Evolutionary conservation across 2,113 vertebrate species (phyloP).

Genomic region (Lamprologus callipterus): DNA sequence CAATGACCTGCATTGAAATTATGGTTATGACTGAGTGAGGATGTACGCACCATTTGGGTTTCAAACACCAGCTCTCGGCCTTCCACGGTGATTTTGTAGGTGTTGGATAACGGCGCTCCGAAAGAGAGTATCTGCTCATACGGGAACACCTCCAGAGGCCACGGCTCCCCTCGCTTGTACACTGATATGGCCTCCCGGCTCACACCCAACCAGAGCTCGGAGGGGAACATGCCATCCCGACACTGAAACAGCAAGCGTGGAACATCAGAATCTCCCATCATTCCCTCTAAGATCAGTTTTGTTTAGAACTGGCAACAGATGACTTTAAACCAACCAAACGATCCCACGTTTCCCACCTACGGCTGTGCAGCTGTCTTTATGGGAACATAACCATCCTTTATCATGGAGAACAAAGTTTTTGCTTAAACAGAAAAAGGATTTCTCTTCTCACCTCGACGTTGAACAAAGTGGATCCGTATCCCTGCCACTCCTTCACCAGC

Average conservation of each 20-base stretch:
- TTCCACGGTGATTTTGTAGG: conserved; percentile 92
- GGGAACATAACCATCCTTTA: background rate
- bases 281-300: fast-evolving
- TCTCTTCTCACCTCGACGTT: conserved; percentile 83
- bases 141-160: conserved; percentile 87
- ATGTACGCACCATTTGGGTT: conserved; percentile 75
- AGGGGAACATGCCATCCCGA: conserved; percentile 84
- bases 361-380: background rate
- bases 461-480: conserved; percentile 93
- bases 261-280: background rate
- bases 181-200: conserved; percentile 88
- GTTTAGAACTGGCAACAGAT: background rate
- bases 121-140: conserved; percentile 96
- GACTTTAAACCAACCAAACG: background rate
- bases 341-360: fast-evolving
- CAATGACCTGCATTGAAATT: background rate
- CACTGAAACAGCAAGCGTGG: conserved; percentile 58
- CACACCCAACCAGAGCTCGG: conserved; percentile 90
- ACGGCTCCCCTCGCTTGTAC: conserved; percentile 90
- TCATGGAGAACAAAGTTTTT: background rate
- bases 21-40: background rate
- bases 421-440: background rate
- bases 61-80: conserved; percentile 90
- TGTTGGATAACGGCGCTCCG: conserved; percentile 85
- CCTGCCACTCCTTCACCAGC: conserved; percentile 91